Conservation (phyloP, 2,888 invertebrate species). For the Oasisia sp. region DNA sequence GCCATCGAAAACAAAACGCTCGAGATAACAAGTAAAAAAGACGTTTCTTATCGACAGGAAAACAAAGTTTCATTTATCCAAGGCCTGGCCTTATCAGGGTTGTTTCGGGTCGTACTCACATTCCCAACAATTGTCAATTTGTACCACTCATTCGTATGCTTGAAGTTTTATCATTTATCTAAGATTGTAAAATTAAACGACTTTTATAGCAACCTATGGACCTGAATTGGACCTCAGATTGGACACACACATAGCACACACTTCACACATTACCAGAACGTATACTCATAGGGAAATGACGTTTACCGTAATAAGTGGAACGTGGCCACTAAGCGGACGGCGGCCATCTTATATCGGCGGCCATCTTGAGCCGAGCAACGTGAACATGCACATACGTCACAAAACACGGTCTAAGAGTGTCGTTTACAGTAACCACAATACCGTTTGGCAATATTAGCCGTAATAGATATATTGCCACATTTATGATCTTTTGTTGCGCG, state of each 20-base stretch:
- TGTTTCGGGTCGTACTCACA: too few relatives aligned
- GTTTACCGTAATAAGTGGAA: not conserved
- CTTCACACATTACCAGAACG: not conserved
- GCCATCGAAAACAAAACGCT: too few relatives aligned
- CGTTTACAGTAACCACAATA: slow-evolving; percentile 5
- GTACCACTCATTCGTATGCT: too few relatives aligned
- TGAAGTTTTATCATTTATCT: too few relatives aligned
- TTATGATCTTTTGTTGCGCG: not conserved
- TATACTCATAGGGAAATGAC: not conserved
- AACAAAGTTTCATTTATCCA: too few relatives aligned
- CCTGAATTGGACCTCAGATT: too few relatives aligned
- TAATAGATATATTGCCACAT: not conserved
- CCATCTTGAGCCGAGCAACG: not conserved
- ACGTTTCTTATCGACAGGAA: too few relatives aligned
- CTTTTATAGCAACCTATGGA: too few relatives aligned
- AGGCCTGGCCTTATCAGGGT: too few relatives aligned
- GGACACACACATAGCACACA: not conserved
- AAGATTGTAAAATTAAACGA: too few relatives aligned
- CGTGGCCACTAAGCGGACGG: not conserved
- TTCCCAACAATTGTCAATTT: too few relatives aligned
- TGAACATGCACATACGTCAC: not conserved
- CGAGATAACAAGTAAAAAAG: too few relatives aligned
- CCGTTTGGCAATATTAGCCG: not conserved
- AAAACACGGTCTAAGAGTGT: not conserved
- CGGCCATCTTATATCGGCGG: not conserved